Conservation (phyloP, 2,888 invertebrate species). For the Rhorus exstirpatorius region DNA sequence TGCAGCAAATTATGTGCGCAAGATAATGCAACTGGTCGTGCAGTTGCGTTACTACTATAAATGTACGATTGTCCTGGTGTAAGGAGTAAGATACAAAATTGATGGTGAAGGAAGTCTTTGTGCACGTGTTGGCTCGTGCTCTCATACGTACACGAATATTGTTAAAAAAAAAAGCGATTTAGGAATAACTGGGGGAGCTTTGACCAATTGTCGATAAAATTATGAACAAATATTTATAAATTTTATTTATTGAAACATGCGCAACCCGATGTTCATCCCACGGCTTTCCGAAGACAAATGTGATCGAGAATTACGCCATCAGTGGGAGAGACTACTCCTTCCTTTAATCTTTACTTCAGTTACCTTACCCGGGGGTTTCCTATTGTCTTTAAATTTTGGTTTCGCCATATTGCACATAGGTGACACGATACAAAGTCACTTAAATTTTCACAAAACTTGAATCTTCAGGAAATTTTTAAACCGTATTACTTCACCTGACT, state of each 20-base stretch:
- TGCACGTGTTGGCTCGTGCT: background rate
- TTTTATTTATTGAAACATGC: background rate
- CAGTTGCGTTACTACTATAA: slow-evolving; percentile 27
- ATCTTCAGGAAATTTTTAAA: no score
- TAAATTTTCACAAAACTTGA: no score
- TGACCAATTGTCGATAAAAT: background rate
- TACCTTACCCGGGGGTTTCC: no score
- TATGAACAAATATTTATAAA: background rate
- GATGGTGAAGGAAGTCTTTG: background rate
- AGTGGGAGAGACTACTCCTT: no score
- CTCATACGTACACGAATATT: background rate
- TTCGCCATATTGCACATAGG: no score
- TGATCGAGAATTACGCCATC: no score
- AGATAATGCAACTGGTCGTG: slow-evolving; percentile 78
- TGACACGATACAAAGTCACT: no score
- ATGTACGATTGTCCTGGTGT: background rate
- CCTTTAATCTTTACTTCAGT: no score
- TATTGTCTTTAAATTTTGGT: no score
- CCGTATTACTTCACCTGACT: no score
- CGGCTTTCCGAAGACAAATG: no score
- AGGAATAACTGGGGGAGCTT: background rate
- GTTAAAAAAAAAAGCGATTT: background rate
- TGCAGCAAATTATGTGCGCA: slow-evolving; percentile 59
- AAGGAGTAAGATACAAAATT: background rate
- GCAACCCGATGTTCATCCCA: no score